Conservation (phyloP, 2,888 invertebrate genomes). For the Congeria kusceri region DNA sequence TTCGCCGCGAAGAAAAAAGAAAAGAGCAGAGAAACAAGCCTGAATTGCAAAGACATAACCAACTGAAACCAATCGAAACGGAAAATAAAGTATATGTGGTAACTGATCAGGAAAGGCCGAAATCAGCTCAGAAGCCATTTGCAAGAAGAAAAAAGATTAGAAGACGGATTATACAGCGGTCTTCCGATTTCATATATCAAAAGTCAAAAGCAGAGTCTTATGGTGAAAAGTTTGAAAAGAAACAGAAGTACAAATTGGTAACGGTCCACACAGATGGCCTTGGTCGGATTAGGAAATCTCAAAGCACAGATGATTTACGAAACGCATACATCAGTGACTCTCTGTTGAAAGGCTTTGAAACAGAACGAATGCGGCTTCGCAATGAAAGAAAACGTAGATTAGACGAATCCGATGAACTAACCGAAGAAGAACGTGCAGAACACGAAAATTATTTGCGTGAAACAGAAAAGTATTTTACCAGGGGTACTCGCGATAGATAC, state of each 20-base stretch:
- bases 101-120: constrained; percentile 8
- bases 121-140: constrained; percentile 1
- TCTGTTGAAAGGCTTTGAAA: constrained; percentile 15
- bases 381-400: constrained; percentile 8
- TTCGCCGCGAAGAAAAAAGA: neutral
- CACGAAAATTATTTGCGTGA: neutral
- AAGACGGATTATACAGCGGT: constrained; percentile 29
- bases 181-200: constrained; percentile 41
- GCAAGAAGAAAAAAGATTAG: neutral
- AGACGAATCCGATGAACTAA: constrained; percentile 2
- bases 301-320: constrained; percentile 41
- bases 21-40: neutral
- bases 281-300: constrained; percentile 18
- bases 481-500: constrained; percentile 42
- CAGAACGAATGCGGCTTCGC: constrained; percentile 13
- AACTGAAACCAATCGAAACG: constrained; percentile 17
- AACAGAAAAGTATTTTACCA: constrained; percentile 39
- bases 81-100: neutral
- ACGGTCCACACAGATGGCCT: constrained; percentile 11
- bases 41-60: constrained; percentile 5
- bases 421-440: constrained; percentile 6
- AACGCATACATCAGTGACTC: constrained; percentile 1
- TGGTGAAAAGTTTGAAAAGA: constrained; percentile 31
- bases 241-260: constrained; percentile 13
- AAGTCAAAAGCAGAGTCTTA: constrained; percentile 55